Evolutionary conservation across 2,113 vertebrate species (phyloP).

Genomic region (Passer montanus): DNA sequence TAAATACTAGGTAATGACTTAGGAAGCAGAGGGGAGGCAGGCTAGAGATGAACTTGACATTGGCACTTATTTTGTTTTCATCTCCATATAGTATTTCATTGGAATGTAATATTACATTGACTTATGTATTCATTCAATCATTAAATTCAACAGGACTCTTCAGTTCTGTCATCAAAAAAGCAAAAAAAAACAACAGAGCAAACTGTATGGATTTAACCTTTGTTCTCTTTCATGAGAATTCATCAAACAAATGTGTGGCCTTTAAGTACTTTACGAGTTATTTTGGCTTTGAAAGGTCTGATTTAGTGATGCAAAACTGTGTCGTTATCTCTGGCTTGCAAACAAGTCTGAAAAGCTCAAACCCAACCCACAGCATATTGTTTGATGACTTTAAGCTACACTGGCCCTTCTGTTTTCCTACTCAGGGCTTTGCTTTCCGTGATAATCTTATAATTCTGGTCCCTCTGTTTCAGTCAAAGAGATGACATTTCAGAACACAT

Average conservation of each 20-base stretch:
- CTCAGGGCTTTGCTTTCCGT: neutral
- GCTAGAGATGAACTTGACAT: constrained; percentile 46
- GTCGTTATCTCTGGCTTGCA: neutral
- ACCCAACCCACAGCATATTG: neutral
- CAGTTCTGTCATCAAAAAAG: constrained; percentile 30
- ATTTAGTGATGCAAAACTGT: constrained; percentile 23
- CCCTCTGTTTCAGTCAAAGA: neutral
- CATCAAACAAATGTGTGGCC: neutral
- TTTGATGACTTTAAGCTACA: neutral
- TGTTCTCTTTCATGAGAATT: neutral
- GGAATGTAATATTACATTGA: constrained; percentile 17
- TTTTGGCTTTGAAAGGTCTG: constrained; percentile 9
- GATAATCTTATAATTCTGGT: neutral
- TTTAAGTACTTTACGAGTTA: neutral
- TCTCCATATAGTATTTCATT: constrained; percentile 1
- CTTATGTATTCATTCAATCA: constrained; percentile 34
- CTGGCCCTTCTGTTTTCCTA: neutral
- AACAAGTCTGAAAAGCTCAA: neutral
- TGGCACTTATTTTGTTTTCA: constrained; percentile 52
- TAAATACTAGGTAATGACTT: constrained; percentile 43
- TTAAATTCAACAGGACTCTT: constrained; percentile 40
- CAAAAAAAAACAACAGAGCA: neutral
- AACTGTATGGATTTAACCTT: constrained; percentile 9
- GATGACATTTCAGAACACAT: neutral
- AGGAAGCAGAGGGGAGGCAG: neutral